Percentiles rank a stretch among this genome's conserved stretches.
These are phyloP conservation scores for Tursiops truncatus DNA, from an alignment of 2,113 vertebrate genomes.

Conservation along the genomic window DNA sequence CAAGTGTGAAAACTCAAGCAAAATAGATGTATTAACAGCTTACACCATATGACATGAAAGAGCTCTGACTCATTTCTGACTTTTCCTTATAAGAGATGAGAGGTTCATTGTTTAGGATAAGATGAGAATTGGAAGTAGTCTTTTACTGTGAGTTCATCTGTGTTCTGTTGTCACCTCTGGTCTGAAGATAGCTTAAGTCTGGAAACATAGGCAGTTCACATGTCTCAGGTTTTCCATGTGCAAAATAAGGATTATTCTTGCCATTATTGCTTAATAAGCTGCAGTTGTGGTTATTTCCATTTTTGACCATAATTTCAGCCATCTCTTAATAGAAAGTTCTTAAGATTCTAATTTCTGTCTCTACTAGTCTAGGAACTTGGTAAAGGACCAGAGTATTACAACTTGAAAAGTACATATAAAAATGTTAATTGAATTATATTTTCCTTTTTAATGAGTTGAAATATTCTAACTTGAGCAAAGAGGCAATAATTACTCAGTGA, in stretches of 20 bases:
- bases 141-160: background rate
- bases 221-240: slow-evolving; percentile 26
- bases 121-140: slow-evolving; percentile 29
- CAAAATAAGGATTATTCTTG: slow-evolving; percentile 33
- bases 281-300: background rate
- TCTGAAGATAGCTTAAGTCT: background rate
- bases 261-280: background rate
- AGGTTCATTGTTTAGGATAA: slow-evolving; percentile 45
- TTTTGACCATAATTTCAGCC: slow-evolving; percentile 1
- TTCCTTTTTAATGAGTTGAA: slow-evolving; percentile 54
- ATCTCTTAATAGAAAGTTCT: slow-evolving; percentile 4
- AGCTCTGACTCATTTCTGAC: background rate
- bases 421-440: slow-evolving; percentile 35
- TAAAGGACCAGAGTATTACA: background rate
- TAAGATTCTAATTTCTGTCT: slow-evolving; percentile 28
- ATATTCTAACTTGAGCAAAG: slow-evolving; percentile 33
- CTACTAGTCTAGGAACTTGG: background rate
- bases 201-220: background rate
- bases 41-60: background rate
- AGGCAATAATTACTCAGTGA: slow-evolving; percentile 46
- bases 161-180: background rate
- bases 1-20: background rate
- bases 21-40: slow-evolving; percentile 44
- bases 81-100: slow-evolving; percentile 17
- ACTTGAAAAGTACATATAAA: slow-evolving; percentile 12